A percentile compares a stretch with the other conserved stretches of the same genome.
phyloP scores from a whole-genome alignment of 2,888 invertebrate genomes.

The Pterostichus madidus region DNA sequence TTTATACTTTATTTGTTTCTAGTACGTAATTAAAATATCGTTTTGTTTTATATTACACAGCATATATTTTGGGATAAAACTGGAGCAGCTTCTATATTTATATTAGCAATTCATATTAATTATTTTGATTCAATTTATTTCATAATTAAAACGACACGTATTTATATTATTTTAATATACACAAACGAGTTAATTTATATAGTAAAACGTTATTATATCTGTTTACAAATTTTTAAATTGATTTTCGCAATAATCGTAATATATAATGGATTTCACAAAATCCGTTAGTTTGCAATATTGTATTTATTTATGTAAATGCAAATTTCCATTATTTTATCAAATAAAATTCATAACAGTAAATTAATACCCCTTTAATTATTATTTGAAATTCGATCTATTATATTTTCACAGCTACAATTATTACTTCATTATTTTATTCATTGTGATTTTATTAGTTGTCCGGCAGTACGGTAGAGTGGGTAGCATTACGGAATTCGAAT shows the following conservation, averaged over 20 bases:
- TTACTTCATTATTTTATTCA: too few species aligned
- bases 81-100: conserved; percentile 23
- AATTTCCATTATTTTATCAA: conserved; percentile 43
- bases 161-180: conserved; percentile 47
- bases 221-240: conserved; percentile 39
- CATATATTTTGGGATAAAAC: not conserved
- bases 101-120: conserved; percentile 52
- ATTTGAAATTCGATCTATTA: conserved; percentile 31
- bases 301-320: conserved; percentile 41
- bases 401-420: not conserved
- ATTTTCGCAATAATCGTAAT: conserved; percentile 42
- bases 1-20: not conserved
- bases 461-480: too few species aligned
- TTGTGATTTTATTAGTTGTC: too few species aligned
- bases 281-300: conserved; percentile 12
- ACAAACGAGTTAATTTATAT: conserved; percentile 42
- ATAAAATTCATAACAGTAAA: conserved; percentile 48
- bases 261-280: conserved; percentile 18
- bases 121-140: conserved; percentile 63
- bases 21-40: conserved; percentile 17
- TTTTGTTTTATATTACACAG: not conserved
- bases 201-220: conserved; percentile 43
- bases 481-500: too few species aligned
- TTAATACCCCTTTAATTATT: conserved; percentile 38
- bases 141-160: conserved; percentile 56